These are phyloP conservation scores for Mesaphorura yosii DNA, from an alignment of 1,140 invertebrate genomes.

Conservation along the genomic window DNA sequence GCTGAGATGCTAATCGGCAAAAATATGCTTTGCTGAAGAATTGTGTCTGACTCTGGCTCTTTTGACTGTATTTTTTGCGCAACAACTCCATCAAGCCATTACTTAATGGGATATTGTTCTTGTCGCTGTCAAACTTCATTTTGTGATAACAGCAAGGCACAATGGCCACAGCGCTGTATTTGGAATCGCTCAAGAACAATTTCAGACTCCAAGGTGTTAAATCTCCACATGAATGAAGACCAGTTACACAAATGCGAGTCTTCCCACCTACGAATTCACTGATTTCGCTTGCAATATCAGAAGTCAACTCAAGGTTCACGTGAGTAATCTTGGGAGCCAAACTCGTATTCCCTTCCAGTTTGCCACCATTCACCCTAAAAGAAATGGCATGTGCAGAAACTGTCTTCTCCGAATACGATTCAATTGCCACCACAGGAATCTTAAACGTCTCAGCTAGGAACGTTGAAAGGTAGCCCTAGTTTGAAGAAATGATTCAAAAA, in stretches of 20 bases:
- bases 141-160: constrained; percentile 83
- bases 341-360: constrained; percentile 46
- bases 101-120: constrained; percentile 54
- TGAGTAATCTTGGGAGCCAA: too few species aligned
- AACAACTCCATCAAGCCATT: not conserved
- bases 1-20: constrained; percentile 52
- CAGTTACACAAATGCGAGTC: constrained; percentile 44
- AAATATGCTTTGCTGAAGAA: constrained; percentile 47
- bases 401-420: constrained; percentile 51
- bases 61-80: constrained; percentile 13
- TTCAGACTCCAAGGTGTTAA: constrained; percentile 58
- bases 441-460: constrained; percentile 36
- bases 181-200: constrained; percentile 52
- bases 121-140: constrained; percentile 34
- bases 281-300: constrained; percentile 7
- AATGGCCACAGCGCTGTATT: constrained; percentile 49
- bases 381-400: constrained; percentile 45
- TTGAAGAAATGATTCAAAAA: too few species aligned
- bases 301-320: constrained; percentile 39
- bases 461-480: constrained; percentile 22
- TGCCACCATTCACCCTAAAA: too few species aligned
- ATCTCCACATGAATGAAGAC: constrained; percentile 74
- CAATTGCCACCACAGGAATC: constrained; percentile 58
- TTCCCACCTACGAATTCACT: not conserved
- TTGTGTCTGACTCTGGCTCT: too few species aligned